A percentile compares a stretch with the other conserved stretches of the same genome.
phyloP scores from a whole-genome alignment of 2,113 vertebrate genomes.

The Acanthisitta chloris region DNA sequence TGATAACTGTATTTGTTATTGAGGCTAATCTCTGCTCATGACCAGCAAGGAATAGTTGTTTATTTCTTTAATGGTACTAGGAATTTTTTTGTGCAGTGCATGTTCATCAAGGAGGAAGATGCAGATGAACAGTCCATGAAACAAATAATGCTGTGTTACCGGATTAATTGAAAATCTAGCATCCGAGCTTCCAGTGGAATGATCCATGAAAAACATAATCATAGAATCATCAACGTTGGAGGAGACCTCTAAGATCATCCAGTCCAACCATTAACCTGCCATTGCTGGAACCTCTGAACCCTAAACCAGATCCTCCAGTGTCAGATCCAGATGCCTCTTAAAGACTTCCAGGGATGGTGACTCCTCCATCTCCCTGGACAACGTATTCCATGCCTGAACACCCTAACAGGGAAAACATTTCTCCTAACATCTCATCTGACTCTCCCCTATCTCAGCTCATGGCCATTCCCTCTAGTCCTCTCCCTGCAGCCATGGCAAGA shows the following conservation, averaged over 20 bases:
- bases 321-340: no score
- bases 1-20: not conserved
- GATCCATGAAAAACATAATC: not conserved
- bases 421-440: rapidly evolving
- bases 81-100: not conserved
- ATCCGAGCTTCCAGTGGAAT: not conserved
- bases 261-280: no score
- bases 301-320: no score
- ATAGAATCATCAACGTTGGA: no score
- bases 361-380: no score
- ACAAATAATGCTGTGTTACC: not conserved
- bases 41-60: not conserved
- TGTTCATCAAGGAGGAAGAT: not conserved
- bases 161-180: not conserved
- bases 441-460: rapidly evolving
- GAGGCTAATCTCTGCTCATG: not conserved
- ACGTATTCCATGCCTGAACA: no score
- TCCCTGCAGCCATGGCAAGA: no score
- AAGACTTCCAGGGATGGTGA: no score
- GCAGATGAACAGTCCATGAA: not conserved
- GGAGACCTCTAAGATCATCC: no score
- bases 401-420: no score
- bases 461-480: no score
- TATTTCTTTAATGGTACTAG: not conserved
- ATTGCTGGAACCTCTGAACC: no score